These are phyloP conservation scores for Chloropsis cyanopogon DNA, from an alignment of 2,113 vertebrate species.

Conservation along the genomic window DNA sequence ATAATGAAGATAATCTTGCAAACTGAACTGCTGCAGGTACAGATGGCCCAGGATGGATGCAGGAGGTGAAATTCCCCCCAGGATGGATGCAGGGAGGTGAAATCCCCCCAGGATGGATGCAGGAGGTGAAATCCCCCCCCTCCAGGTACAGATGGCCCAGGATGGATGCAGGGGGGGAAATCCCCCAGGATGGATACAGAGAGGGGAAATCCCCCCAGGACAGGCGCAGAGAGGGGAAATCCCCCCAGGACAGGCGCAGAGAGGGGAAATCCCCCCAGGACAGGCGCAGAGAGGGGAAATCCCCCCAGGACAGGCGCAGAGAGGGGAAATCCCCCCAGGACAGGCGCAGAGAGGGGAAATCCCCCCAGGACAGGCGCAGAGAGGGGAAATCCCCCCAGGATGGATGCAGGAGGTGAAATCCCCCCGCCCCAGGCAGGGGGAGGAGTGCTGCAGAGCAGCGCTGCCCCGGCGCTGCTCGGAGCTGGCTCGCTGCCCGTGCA, in stretches of 20 bases:
- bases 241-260: too few relatives aligned
- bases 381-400: too few relatives aligned
- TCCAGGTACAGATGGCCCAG: not conserved
- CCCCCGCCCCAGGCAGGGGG: not conserved
- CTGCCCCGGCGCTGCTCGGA: not conserved
- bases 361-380: too few relatives aligned
- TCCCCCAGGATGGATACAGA: too few relatives aligned
- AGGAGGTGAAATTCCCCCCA: not conserved
- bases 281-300: too few relatives aligned
- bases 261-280: too few relatives aligned
- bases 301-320: fast-evolving
- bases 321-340: too few relatives aligned
- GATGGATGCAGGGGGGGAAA: too few relatives aligned
- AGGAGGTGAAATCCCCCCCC: too few relatives aligned
- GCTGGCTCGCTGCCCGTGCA: slow-evolving; percentile 21
- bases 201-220: too few relatives aligned
- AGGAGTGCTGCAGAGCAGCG: not conserved
- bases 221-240: not conserved
- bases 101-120: too few relatives aligned
- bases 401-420: not conserved
- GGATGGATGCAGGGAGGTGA: not conserved
- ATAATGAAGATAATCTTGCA: fast-evolving
- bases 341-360: not conserved
- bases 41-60: fast-evolving
- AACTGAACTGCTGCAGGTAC: not conserved